Percentiles rank a stretch among this genome's conserved stretches.
These are phyloP conservation scores for Clarias platycephalus DNA, from an alignment of 2,797 vertebrate species.

Conservation along the genomic window DNA sequence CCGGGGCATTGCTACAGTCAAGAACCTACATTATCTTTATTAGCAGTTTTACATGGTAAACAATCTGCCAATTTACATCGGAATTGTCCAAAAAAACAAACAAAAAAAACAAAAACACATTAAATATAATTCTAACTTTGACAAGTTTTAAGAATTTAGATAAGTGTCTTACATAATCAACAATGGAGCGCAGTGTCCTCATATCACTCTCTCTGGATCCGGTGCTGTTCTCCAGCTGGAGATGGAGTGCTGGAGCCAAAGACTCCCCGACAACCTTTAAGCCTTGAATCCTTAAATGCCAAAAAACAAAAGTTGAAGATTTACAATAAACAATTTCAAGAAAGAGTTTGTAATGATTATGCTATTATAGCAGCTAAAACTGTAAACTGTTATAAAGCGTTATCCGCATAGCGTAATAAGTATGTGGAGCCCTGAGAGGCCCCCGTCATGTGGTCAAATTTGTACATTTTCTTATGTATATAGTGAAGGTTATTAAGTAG, in stretches of 20 bases:
- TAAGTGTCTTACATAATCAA: slow-evolving; percentile 81
- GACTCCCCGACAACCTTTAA: slow-evolving; percentile 84
- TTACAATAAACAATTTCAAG: not conserved
- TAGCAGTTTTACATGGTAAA: not conserved
- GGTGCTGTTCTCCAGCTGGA: slow-evolving; percentile 82
- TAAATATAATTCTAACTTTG: not conserved
- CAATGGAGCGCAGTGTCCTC: slow-evolving; percentile 80
- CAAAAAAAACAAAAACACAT: not conserved
- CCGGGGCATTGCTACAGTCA: not conserved
- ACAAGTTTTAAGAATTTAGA: not conserved
- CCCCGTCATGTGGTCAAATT: not conserved
- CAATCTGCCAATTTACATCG: not conserved
- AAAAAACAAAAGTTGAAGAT: not conserved
- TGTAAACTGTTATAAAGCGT: not conserved
- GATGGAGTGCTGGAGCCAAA: slow-evolving; percentile 85
- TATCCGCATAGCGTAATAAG: not conserved
- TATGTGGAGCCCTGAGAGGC: not conserved
- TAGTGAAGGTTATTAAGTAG: not conserved
- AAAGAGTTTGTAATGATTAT: not conserved
- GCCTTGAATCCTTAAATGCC: slow-evolving; percentile 76
- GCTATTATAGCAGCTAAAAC: not conserved
- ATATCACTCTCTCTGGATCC: slow-evolving; percentile 85
- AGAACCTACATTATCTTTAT: not conserved
- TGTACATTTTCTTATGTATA: not conserved
- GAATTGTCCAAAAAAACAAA: not conserved